These are phyloP conservation scores for Sebastes variabilis DNA, from an alignment of 2,797 vertebrate species.

Conservation along the genomic window DNA sequence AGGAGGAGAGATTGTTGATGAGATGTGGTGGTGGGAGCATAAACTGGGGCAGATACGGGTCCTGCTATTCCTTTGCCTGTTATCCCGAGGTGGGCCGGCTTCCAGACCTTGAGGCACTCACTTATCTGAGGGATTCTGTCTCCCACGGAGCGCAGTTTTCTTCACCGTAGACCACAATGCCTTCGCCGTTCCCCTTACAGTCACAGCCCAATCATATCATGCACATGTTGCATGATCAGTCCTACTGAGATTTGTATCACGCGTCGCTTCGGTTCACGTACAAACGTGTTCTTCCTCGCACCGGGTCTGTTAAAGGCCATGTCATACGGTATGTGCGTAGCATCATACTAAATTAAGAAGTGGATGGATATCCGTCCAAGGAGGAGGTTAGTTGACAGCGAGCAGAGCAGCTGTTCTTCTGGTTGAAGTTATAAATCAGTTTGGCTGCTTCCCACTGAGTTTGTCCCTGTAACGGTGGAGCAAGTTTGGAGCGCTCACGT, in stretches of 20 bases:
- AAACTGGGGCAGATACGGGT: slow-evolving; percentile 79
- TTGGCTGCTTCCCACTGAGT: slow-evolving; percentile 51
- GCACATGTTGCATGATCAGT: slow-evolving; percentile 62
- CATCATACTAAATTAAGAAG: slow-evolving; percentile 79
- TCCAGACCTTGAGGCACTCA: slow-evolving; percentile 80
- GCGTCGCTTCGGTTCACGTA: slow-evolving; percentile 57
- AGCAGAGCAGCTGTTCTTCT: slow-evolving; percentile 78
- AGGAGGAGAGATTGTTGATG: slow-evolving; percentile 78
- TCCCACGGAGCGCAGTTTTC: slow-evolving; percentile 69
- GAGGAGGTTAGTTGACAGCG: slow-evolving; percentile 70
- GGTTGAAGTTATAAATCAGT: slow-evolving; percentile 78
- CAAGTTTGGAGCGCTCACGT: slow-evolving; percentile 18
- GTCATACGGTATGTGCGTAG: slow-evolving; percentile 24
- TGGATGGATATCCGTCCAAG: slow-evolving; percentile 67
- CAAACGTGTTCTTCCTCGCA: slow-evolving; percentile 17
- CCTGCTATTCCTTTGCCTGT: slow-evolving; percentile 75
- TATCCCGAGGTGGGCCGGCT: slow-evolving; percentile 77
- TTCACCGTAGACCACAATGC: slow-evolving; percentile 60
- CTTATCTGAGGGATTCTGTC: slow-evolving; percentile 80
- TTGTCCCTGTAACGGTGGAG: slow-evolving; percentile 32
- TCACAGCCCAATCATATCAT: slow-evolving; percentile 70
- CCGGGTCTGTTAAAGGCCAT: slow-evolving; percentile 43
- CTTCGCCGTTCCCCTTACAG: slow-evolving; percentile 52
- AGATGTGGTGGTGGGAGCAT: slow-evolving; percentile 79
- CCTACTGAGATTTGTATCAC: slow-evolving; percentile 63